Percentiles rank a stretch among this genome's conserved stretches.
phyloP scores from a whole-genome alignment of 2,888 invertebrate genomes.

The Pachymerium ferrugineum region DNA sequence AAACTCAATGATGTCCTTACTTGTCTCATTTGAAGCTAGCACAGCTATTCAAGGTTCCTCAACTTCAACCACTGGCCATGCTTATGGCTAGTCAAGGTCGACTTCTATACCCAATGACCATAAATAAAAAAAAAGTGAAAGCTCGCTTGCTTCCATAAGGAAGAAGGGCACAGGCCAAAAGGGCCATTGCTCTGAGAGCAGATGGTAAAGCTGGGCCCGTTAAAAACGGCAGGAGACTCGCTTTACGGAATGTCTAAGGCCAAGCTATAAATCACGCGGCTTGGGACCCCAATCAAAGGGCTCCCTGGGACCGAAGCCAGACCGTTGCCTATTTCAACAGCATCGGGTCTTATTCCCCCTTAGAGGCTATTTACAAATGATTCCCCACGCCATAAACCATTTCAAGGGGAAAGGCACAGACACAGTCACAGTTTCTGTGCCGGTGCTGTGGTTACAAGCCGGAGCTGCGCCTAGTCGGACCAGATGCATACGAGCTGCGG shows the following conservation, averaged over 20 bases:
- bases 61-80: not conserved
- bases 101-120: constrained; percentile 22
- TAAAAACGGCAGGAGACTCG: not conserved
- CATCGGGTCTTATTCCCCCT: constrained; percentile 7
- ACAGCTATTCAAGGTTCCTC: not conserved
- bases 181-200: not conserved
- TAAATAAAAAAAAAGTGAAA: constrained; percentile 5
- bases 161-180: constrained; percentile 14
- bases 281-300: constrained; percentile 28
- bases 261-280: constrained; percentile 30
- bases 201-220: not conserved
- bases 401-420: constrained; percentile 13
- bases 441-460: not conserved
- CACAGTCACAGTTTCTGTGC: not conserved
- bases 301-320: constrained; percentile 25
- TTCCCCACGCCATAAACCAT: constrained; percentile 29
- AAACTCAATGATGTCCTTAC: not conserved
- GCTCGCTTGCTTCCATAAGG: not conserved
- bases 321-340: constrained; percentile 28
- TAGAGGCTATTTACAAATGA: constrained; percentile 31
- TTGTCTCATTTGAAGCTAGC: constrained; percentile 1
- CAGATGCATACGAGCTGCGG: constrained; percentile 9
- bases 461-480: constrained; percentile 20
- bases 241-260: constrained; percentile 17
- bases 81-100: constrained; percentile 12